These are phyloP conservation scores for Macropis europaea DNA, from an alignment of 2,888 invertebrate species.

Conservation along the genomic window DNA sequence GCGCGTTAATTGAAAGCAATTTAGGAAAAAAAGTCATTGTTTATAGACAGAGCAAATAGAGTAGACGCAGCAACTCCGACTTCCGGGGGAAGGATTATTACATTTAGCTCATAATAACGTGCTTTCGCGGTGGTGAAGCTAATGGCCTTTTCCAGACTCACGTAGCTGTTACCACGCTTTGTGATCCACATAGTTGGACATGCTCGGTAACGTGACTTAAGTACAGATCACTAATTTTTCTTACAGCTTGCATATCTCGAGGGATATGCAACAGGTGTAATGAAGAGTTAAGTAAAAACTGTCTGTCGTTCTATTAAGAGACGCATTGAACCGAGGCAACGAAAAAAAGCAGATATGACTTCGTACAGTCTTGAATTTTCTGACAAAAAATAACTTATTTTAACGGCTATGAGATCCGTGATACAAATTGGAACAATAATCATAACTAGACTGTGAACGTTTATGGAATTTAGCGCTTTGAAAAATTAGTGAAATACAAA, in stretches of 20 bases:
- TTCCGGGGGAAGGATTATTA: slow-evolving; percentile 28
- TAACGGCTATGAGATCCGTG: too few relatives aligned
- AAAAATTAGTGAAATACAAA: too few relatives aligned
- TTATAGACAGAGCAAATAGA: background rate
- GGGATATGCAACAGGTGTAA: background rate
- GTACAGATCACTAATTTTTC: slow-evolving; percentile 48
- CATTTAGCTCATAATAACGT: slow-evolving; percentile 54
- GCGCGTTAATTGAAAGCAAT: slow-evolving; percentile 6
- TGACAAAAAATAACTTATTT: too few relatives aligned
- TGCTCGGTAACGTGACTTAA: slow-evolving; percentile 77
- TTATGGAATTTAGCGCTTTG: too few relatives aligned
- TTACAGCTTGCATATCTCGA: slow-evolving; percentile 5
- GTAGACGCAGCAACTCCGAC: background rate
- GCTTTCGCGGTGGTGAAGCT: slow-evolving; percentile 56
- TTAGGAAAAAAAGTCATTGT: background rate
- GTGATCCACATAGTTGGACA: slow-evolving; percentile 78
- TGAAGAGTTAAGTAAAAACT: background rate
- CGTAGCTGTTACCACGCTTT: slow-evolving; percentile 79
- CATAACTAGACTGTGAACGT: too few relatives aligned
- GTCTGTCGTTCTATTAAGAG: background rate
- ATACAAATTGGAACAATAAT: too few relatives aligned
- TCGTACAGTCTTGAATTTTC: too few relatives aligned
- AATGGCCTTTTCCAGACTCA: slow-evolving; percentile 68
- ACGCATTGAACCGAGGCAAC: slow-evolving; percentile 20
- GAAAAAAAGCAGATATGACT: background rate